Conservation (phyloP, 53 echinoderm and acorn worm genomes). For the Holothuria leucospilota region DNA sequence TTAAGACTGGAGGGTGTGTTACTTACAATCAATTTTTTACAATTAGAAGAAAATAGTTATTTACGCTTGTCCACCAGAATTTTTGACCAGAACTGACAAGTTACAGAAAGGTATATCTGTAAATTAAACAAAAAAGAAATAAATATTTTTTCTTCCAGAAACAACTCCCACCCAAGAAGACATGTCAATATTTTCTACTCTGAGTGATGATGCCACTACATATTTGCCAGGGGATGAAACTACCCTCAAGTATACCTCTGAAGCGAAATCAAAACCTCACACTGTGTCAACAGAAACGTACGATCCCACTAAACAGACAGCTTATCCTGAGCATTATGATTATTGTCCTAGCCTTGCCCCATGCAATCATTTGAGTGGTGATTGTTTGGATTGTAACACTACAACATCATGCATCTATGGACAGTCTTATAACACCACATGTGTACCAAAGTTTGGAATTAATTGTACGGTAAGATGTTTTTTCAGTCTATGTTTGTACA, state of each 20-base stretch:
- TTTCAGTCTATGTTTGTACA: no score
- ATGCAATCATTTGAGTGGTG: slow-evolving; percentile 74
- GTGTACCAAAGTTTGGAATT: slow-evolving; percentile 69
- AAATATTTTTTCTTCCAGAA: neutral
- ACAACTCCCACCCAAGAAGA: neutral
- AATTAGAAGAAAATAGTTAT: no score
- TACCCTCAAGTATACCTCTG: neutral
- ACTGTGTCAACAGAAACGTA: no score
- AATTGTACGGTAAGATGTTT: slow-evolving; percentile 73
- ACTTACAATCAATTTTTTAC: no score
- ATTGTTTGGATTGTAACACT: slow-evolving; percentile 82
- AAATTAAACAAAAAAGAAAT: no score
- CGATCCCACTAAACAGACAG: no score
- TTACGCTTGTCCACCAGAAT: no score
- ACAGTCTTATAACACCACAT: slow-evolving; percentile 78
- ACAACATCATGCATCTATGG: slow-evolving; percentile 81
- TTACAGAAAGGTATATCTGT: no score
- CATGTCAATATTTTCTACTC: neutral
- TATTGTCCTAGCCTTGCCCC: slow-evolving; percentile 63
- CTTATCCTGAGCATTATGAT: slow-evolving; percentile 39
- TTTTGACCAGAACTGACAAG: no score
- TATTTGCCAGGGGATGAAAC: slow-evolving; percentile 1
- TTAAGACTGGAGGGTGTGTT: no score
- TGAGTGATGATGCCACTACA: neutral
- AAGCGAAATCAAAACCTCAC: neutral